Conservation (phyloP, 2,888 invertebrate species). For the Carcina quercana region DNA sequence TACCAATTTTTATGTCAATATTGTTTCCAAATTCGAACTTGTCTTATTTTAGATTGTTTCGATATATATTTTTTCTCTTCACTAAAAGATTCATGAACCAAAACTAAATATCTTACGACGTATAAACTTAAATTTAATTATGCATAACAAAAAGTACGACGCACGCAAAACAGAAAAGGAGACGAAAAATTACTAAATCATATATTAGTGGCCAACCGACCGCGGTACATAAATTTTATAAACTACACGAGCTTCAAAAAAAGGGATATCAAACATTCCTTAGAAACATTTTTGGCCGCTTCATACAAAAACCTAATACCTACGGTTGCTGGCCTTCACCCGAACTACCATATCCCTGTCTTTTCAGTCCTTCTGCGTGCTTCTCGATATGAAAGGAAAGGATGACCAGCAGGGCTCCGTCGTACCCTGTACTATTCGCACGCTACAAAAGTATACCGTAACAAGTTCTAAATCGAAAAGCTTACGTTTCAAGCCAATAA, state of each 20-base stretch:
- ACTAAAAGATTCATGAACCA: conserved; percentile 27
- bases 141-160: conserved; percentile 38
- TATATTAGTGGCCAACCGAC: conserved; percentile 6
- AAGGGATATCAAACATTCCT: conserved; percentile 31
- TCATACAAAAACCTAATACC: conserved; percentile 61
- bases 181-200: too few species aligned
- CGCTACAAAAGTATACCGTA: conserved; percentile 20
- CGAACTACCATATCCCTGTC: conserved; percentile 61
- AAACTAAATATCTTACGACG: conserved; percentile 28
- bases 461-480: conserved; percentile 44
- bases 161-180: conserved; percentile 23
- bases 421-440: conserved; percentile 55
- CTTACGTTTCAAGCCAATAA: conserved; percentile 37
- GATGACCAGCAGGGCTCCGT: conserved; percentile 32
- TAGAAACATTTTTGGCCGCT: conserved; percentile 47
- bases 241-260: too few species aligned
- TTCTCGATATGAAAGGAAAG: conserved; percentile 50
- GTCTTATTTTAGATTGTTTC: conserved; percentile 35
- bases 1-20: conserved; percentile 56
- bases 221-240: too few species aligned
- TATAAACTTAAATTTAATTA: conserved; percentile 28
- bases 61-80: conserved; percentile 25
- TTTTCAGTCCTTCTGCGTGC: conserved; percentile 54
- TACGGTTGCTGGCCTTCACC: conserved; percentile 42
- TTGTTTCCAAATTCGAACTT: conserved; percentile 55